A percentile compares a stretch with the other conserved stretches of the same genome.
Evolutionary conservation across 2,113 vertebrate species (phyloP).

Genomic region (Ibidorhyncha struthersii): DNA sequence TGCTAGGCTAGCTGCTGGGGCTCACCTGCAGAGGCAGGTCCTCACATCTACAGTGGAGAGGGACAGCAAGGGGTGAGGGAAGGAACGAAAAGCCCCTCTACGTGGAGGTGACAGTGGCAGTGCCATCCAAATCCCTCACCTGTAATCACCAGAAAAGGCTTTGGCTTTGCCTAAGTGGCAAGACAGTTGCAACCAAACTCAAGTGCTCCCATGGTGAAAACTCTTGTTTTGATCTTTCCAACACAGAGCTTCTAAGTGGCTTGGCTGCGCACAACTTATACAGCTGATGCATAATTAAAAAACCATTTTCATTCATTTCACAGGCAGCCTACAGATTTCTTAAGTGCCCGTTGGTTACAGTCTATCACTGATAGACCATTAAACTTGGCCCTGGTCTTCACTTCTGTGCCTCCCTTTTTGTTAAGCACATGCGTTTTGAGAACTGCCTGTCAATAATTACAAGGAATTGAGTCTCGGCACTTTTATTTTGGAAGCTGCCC

Average conservation of each 20-base stretch:
- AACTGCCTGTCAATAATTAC: constrained; percentile 54
- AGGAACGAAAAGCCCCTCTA: neutral
- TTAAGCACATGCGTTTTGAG: neutral
- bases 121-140: neutral
- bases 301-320: constrained; percentile 23
- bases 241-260: neutral
- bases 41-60: rapidly evolving
- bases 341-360: constrained; percentile 9
- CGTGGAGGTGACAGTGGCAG: neutral
- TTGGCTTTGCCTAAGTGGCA: neutral
- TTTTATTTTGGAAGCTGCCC: constrained; percentile 18
- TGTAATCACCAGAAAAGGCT: neutral
- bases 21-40: neutral
- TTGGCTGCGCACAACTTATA: neutral
- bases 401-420: constrained; percentile 8
- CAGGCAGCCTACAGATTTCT: neutral
- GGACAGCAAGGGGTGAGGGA: neutral
- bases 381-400: neutral
- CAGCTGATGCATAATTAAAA: constrained; percentile 41
- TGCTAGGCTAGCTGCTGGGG: neutral
- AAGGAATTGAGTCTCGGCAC: constrained; percentile 11
- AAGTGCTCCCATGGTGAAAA: neutral
- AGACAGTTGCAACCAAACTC: neutral
- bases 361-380: neutral
- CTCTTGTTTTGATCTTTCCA: neutral